Evolutionary conservation across 1,140 invertebrate genomes (phyloP), one percentile per base, ranked within the genome.

Genomic region (Drosophila lowei): DNA sequence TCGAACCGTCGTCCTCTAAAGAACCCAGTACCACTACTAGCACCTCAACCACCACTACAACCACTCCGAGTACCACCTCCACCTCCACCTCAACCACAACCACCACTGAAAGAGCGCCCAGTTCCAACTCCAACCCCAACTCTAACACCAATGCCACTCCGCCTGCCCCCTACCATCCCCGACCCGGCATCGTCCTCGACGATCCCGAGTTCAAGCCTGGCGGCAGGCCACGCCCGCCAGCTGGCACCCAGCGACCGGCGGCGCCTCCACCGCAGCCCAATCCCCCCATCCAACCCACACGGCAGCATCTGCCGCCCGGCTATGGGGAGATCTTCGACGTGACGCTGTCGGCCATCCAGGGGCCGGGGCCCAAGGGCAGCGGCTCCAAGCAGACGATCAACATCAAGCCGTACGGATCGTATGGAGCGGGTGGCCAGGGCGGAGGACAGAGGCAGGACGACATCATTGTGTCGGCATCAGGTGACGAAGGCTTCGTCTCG

Each of bases 241-340:
- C 58, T 2, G 34, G 30, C 30, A 70, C 42, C 42, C 61, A 67
- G 77, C 74, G 72, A 79, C 92, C 91, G 16, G 91, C 90, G n/a
- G 86, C 91, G 42, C 91, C 90, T 65, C 92, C 92, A 6, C 4
- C 38, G n/a, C 63, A 41, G 21, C 65, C 54, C 43, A 56, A 41
- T 13, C 47, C 56, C 9, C 83, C 91, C 38, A 90, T 85, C 65
- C 89, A 91, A 28, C 90, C 90, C 15, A 91, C 85, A 1, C 61
- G 80, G 8, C 84, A 86, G 46, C 80, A 91, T 50, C 74, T 92
- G 30, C 93, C 92, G 0, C 89, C 89, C 0, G 93, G 92, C 0
- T 93, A 93, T 63, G 95, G 96, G 4, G 96, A 98, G 81, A 95
- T 97, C 25, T 97, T 98, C 85, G 96, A 98, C 77, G 94, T 98